phyloP scores from a whole-genome alignment of 1,140 invertebrate species.

The Drosophila novamexicana region DNA sequence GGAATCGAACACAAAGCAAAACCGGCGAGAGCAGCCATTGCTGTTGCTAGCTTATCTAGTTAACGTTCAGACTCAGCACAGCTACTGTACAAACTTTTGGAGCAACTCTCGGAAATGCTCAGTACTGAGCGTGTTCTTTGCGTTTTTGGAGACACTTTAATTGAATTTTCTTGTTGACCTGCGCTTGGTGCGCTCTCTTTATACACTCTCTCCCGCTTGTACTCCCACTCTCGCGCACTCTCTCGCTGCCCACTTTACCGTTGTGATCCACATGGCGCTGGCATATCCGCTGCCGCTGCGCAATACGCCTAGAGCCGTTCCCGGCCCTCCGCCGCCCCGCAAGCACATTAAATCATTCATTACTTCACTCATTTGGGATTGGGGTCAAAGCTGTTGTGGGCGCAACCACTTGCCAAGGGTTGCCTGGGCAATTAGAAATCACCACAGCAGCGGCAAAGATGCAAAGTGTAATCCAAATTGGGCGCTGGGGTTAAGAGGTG shows the following conservation, averaged over 20 bases:
- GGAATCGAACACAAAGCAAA: not conserved
- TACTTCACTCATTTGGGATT: slow-evolving; percentile 34
- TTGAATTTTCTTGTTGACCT: slow-evolving; percentile 50
- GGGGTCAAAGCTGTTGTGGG: slow-evolving; percentile 42
- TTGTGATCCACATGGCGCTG: slow-evolving; percentile 57
- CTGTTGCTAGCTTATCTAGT: not conserved
- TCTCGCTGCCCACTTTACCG: slow-evolving; percentile 38
- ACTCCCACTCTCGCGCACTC: slow-evolving; percentile 1
- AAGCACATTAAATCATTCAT: slow-evolving; percentile 48
- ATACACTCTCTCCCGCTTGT: not conserved
- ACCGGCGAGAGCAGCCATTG: not conserved
- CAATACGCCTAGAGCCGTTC: slow-evolving; percentile 29
- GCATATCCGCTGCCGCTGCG: slow-evolving; percentile 49
- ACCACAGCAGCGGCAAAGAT: slow-evolving; percentile 28
- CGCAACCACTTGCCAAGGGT: slow-evolving; percentile 11
- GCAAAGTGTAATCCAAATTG: slow-evolving; percentile 27
- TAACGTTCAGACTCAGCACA: not conserved
- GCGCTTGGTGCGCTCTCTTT: not conserved
- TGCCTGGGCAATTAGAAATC: slow-evolving; percentile 38
- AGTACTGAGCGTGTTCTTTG: slow-evolving; percentile 17
- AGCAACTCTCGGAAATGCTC: slow-evolving; percentile 7
- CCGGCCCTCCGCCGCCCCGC: not conserved
- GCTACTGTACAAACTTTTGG: not conserved
- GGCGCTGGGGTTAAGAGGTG: slow-evolving; percentile 53
- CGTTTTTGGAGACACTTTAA: slow-evolving; percentile 28